Evolutionary conservation across 1,140 invertebrate species (phyloP), one percentile per base, ranked within the genome.

Genomic region (Drosophila kohkoa): DNA sequence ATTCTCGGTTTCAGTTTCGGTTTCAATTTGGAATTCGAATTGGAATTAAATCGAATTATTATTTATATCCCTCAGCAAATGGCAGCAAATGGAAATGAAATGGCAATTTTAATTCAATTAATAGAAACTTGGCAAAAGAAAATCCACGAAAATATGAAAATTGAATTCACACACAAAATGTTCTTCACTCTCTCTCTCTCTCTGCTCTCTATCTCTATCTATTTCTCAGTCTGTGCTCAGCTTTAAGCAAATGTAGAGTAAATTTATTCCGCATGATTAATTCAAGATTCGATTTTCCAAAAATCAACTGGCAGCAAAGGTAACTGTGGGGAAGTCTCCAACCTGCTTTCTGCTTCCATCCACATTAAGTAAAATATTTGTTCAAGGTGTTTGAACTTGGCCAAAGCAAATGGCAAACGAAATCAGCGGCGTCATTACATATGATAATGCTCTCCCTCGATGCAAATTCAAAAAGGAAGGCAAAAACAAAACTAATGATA

Each of bases 201-300:
- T 25, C 20, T 25, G 13, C 13, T 43, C 13, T 54, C 20, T 15
- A n/a, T 48, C 7, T 46, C 1, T 51, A 8, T 28, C 15, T 30
- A 15, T 10, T 10, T 13, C 6, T 38, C 10, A 28, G n/a, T 10
- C 7, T 28, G 30, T 8, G 30, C 43, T 57, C 10, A 38, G 28
- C 52, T 43, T 65, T 20, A 43, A 16, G 48, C 49, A 74, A 69
- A 68, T 69, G 57, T 69, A 46, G 66, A 78, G 66, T 78, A 75
- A 81, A 81, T 81, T 78, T 75, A 78, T 81, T 81, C 76, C 79
- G 57, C 79, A 78, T 81, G 79, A 81, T 81, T 81, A 81, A 78
- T 78, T 81, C 76, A 65, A 75, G 75, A 78, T 78, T 81, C 75
- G 71, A 81, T 81, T 81, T 78, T 64, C 65, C 60, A 41, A 68